Base-by-base conservation (phyloP, 2,113 vertebrate species). In the Turdus rufiventris region DNA sequence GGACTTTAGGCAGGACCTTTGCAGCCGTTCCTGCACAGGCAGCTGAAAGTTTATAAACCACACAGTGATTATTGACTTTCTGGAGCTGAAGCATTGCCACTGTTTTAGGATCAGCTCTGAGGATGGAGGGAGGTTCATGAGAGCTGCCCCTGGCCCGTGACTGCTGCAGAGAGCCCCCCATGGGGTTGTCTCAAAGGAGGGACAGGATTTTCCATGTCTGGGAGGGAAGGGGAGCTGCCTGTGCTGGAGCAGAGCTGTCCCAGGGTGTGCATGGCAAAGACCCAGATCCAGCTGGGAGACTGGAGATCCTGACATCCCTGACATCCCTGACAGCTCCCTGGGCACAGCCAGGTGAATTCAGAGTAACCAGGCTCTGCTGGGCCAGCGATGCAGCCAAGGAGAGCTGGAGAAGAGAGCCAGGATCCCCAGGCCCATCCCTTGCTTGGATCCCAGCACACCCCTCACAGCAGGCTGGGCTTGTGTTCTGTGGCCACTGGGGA, bases 1-100 rank as follows among this genome's bases (percentile, higher is more conserved):
- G 23, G 20, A 8, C 11, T 0, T 6, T 0, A 5, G 34, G 1
- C 65, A 25, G 23, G 14, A 25, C 9, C 40, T 23, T 1, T 11
- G 2, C n/a, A 51, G 53, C 68, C 47, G 2, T 33, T 51, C 31
- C 67, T 20, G 43, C 17, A 0, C 1, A 6, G 21, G 58, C 42
- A 54, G 34, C 8, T 1, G 2, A 17, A 23, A 23, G 0, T 23
- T 11, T 10, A 5, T 28, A n/a, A 63, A 45, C 7, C 38, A 14
- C 4, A 0, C 3, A 0, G 1, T 3, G 40, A 7, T 3, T 19
- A 8, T 3, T 62, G 50, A 1, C 54, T 68, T 48, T 18, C 91
- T 40, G 61, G 23, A 67, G 29, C 25, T 42, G 57, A 71, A 60
- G 21, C 7, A 2, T 6, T 8, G 1, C 33, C 6, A 2, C 8